Base-by-base conservation (phyloP, 1,140 invertebrate species). In the Sycophaga agraensis region DNA sequence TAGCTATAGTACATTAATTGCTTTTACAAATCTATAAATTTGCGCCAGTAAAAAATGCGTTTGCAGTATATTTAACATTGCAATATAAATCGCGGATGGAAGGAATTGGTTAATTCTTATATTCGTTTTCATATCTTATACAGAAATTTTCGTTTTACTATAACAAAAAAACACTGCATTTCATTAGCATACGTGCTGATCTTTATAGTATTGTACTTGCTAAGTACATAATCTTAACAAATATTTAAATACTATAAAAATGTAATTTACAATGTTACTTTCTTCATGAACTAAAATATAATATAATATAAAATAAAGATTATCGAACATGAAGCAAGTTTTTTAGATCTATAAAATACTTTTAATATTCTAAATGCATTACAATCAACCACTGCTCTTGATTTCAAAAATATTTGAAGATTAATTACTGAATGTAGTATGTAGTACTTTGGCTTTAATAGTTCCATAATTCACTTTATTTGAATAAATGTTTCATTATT, bases 11-110 rank as follows among this genome's bases (percentile, higher is more conserved):
- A n/a, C n/a, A n/a, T n/a, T 14, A 48, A 39, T n/a, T 39, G 9
- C 6, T 28, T 39, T 49, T 48, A 49, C 22, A 49, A 58, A 58
- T 58, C n/a, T 58, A 49, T 39, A 48, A 39, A 19, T 50, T 31
- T 16, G 26, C 43, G 16, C 39, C 9, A 39, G 42, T 17, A 22
- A 53, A 53, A 51, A 43, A 51, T 51, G 46, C 39, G 22, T 19
- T 21, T 37, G 31, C 43, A 17, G 35, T 12, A 21, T 22, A 39
- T 35, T 22, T 59, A 5, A 17, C 17, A 4, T 19, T 11, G 17
- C 6, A 51, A 39, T 58, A 37, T 39, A 3, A 26, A n/a, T n/a
- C n/a, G n/a, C n/a, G 35, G 28, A 40, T 59, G 58, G 31, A 49
- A 46, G 11, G n/a, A n/a, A 31, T 59, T 59, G 11, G 21, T 49